These are phyloP conservation scores for Aotus griseimembra DNA, from an alignment of 2,797 vertebrate genomes.

Conservation along the genomic window DNA sequence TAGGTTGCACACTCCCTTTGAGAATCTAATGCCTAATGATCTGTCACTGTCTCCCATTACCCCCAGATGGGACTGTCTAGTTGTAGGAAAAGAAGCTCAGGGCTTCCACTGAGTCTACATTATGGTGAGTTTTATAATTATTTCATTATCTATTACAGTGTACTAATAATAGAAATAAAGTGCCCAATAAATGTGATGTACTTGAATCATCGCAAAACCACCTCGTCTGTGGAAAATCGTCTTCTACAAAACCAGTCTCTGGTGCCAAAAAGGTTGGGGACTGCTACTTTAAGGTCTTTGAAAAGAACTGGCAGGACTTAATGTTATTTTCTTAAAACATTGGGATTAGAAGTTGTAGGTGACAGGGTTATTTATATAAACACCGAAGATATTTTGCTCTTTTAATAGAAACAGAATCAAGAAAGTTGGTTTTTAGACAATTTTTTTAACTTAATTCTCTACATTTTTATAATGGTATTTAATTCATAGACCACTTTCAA, in stretches of 20 bases:
- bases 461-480: not conserved
- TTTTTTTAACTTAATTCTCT: conserved; percentile 18
- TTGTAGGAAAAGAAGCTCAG: not conserved
- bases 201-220: not conserved
- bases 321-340: not conserved
- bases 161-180: not conserved
- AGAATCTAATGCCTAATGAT: not conserved
- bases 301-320: conserved; percentile 19
- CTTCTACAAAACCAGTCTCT: not conserved
- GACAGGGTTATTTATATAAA: not conserved
- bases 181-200: not conserved
- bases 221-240: not conserved
- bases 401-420: not conserved
- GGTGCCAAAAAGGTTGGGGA: not conserved
- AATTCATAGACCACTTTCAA: not conserved
- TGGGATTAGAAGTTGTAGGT: not conserved
- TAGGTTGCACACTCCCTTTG: not conserved
- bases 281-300: not conserved
- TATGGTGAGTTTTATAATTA: not conserved
- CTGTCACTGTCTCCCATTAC: not conserved
- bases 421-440: not conserved
- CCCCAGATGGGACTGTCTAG: not conserved
- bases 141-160: not conserved
- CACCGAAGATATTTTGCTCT: not conserved
- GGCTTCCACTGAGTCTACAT: not conserved